Base-by-base conservation (phyloP, 2,797 vertebrate genomes). In the Cirrhinus molitorella region DNA sequence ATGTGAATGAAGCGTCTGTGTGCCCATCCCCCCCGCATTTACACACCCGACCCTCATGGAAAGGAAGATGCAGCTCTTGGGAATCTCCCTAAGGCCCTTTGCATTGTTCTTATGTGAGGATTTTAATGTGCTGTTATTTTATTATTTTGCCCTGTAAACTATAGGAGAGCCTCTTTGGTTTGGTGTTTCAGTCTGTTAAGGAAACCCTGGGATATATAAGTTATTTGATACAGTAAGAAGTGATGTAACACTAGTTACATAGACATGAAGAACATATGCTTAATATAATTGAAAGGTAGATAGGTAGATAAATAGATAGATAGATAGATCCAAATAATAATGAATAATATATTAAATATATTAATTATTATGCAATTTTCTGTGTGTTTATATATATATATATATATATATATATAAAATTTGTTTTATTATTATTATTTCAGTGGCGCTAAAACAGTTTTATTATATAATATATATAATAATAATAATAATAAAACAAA, bases 21-120 rank as follows among this genome's bases (percentile, higher is more conserved):
- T 40, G 19, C 80, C 86, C 86, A 65, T 87, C 89, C 88, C 87
- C 91, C 81, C n/a, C n/a, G 72, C 76, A 14, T 79, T 83, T 68
- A 83, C 83, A 84, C 85, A 79, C 79, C 75, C 84, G 84, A 47
- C 65, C 77, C 83, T 80, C 76, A 84, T 77, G 55, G 68, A 86
- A 81, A 70, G 83, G 77, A 80, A 83, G 79, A 88, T 83, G 82
- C 83, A 84, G 79, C 81, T 78, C 82, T 83, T 81, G 79, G 73
- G 80, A 83, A 86, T 83, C 84, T 87, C 80, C 84, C 82, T 63
- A 72, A 83, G 40, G 86, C 77, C 85, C 34, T 89, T 86, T 81
- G 65, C 63, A 85, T 77, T 86, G 71, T 80, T 86, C 68, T 67
- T 47, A 43, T 80, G 51, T 65, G 51, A 61, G 21, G n/a, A 80